Conservation (phyloP, 2,888 invertebrate genomes). For the Aspidiotus destructor region DNA sequence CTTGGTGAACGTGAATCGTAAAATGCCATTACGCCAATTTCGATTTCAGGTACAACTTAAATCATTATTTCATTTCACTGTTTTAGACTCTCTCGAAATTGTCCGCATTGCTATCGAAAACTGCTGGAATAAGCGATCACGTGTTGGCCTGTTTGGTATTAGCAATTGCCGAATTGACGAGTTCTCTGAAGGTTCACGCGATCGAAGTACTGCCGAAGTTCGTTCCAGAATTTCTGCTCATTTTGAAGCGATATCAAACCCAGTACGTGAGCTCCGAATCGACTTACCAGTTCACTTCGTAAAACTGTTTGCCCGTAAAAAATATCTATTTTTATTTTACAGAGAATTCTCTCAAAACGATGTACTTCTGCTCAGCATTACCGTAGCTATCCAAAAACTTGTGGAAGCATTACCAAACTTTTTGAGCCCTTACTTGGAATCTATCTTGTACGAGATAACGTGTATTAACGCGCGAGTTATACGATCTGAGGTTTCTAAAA, state of each 20-base stretch:
- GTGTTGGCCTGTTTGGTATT: conserved; percentile 64
- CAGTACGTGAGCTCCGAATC: background rate
- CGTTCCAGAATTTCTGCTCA: conserved; percentile 62
- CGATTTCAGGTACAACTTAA: too few relatives aligned
- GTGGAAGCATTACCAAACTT: conserved; percentile 72
- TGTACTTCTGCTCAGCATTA: conserved; percentile 47
- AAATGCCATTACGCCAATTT: too few relatives aligned
- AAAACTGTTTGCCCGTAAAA: background rate
- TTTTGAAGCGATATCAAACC: conserved; percentile 42
- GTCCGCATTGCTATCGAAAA: conserved; percentile 54
- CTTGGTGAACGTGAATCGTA: too few relatives aligned
- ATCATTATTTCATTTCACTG: too few relatives aligned
- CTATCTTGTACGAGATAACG: conserved; percentile 22
- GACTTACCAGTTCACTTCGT: too few relatives aligned
- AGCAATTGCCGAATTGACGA: conserved; percentile 69
- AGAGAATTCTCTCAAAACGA: conserved; percentile 18
- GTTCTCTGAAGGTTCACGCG: conserved; percentile 63
- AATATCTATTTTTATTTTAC: background rate
- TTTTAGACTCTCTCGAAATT: conserved; percentile 51
- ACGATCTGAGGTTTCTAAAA: background rate
- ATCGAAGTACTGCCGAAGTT: conserved; percentile 64
- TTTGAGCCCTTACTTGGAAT: conserved; percentile 54
- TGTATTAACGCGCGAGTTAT: background rate
- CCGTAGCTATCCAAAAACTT: conserved; percentile 71
- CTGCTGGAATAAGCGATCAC: conserved; percentile 48